These are phyloP conservation scores for Deroptyus accipitrinus DNA, from an alignment of 2,113 vertebrate species.

Conservation along the genomic window DNA sequence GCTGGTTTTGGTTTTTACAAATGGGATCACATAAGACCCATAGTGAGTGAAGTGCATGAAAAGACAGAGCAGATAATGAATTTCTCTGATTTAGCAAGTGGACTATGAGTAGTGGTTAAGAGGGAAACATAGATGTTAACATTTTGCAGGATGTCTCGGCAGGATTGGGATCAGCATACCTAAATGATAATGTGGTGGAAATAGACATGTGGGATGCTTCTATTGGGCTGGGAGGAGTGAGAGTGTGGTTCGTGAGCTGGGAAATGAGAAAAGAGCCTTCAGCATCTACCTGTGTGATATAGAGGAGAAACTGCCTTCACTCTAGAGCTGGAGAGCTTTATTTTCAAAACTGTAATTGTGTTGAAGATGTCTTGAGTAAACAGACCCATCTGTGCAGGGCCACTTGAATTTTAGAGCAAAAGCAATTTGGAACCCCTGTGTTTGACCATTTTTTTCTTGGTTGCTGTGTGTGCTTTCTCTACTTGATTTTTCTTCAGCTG, in stretches of 20 bases:
- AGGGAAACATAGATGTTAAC: neutral
- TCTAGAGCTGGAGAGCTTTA: neutral
- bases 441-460: neutral
- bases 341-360: neutral
- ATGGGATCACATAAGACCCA: neutral
- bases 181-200: neutral
- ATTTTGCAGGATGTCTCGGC: neutral
- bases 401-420: neutral
- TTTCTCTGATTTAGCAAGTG: neutral
- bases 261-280: neutral
- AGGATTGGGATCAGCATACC: neutral
- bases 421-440: neutral
- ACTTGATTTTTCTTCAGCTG: neutral
- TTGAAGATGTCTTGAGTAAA: neutral
- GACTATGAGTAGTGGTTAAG: neutral
- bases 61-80: neutral
- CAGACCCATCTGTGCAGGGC: neutral
- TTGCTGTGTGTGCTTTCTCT: fast-evolving
- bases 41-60: neutral
- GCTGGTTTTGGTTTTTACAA: neutral
- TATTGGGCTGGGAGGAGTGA: fast-evolving
- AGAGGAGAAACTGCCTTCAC: neutral
- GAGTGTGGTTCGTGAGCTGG: neutral
- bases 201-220: neutral
- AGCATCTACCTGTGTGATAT: fast-evolving